Evolutionary conservation across 2,113 vertebrate species (phyloP), one percentile per base, ranked within the genome.

Genomic region (Brachyhypopomus gauderio): DNA sequence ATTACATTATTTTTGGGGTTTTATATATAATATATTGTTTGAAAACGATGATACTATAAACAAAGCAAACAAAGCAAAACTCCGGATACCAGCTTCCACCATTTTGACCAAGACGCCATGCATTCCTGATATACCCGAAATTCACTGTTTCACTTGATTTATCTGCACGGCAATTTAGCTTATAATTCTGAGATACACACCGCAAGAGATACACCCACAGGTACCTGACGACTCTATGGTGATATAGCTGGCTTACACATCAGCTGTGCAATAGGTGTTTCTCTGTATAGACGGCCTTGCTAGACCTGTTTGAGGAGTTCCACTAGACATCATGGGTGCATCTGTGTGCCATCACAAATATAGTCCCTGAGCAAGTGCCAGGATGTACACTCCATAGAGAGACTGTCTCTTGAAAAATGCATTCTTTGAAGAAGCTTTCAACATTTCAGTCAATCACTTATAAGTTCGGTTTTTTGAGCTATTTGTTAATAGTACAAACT

Each of bases 281-380:
- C 45, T 69, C n/a, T 67, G 20, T 34, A 69, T 45, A 77, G 75
- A 64, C 5, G 25, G 30, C 52, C 59, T 36, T 58, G 80, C 74
- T 69, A 52, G 76, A 69, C 62, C 20, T 36, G 82, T 79, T 22
- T 22, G 72, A 64, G 59, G 11, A 23, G 66, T 62, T 84, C 71
- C 34, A 59, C 56, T 71, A 41, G 27, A 56, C 16, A 38, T 19
- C 59, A 72, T 75, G 74, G 27, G 12, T 52, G 38, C 48, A 69
- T 23, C 63, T 60, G 16, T n/a, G 66, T 83, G 62, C 64, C 38
- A 69, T 83, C 66, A 62, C 62, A 83, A 60, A 83, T 27, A 74
- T 58, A 22, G 8, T 23, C 58, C 73, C 41, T 72, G 25, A 5
- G 62, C 25, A 58, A 70, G 14, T 16, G 52, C 71, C 67, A 73